Conservation (phyloP, 35 echinoderm and acorn worm genomes). For the Apostichopus parvimensis region DNA sequence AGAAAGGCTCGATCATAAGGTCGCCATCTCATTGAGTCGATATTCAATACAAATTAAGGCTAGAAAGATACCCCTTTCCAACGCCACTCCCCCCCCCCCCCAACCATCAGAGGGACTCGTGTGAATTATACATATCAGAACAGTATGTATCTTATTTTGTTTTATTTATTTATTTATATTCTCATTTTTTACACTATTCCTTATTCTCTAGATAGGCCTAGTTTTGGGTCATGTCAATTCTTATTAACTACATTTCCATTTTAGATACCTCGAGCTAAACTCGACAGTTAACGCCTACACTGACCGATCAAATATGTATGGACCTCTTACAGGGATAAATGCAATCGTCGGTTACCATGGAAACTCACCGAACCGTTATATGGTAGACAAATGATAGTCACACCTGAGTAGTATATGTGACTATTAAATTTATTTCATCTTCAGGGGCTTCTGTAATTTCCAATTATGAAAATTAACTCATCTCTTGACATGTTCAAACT, state of each 20-base stretch:
- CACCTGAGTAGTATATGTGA: not conserved
- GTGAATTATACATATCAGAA: too few relatives aligned
- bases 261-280: not conserved
- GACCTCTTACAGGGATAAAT: constrained; percentile 7
- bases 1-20: too few relatives aligned
- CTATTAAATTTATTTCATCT: not conserved
- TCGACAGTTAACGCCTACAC: not conserved
- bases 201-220: too few relatives aligned
- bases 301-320: not conserved
- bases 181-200: too few relatives aligned
- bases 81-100: too few relatives aligned
- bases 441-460: constrained; percentile 13
- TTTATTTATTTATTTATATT: too few relatives aligned
- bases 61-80: too few relatives aligned
- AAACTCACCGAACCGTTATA: not conserved
- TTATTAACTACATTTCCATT: not conserved
- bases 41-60: too few relatives aligned
- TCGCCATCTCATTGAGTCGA: too few relatives aligned
- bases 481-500: not conserved
- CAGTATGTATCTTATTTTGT: too few relatives aligned
- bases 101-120: too few relatives aligned
- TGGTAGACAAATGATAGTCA: not conserved
- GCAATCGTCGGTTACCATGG: not conserved
- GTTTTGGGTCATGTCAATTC: not conserved
- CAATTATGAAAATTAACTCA: constrained; percentile 19